Conservation (phyloP, 2,888 invertebrate genomes). For the Pheosia tremula region DNA sequence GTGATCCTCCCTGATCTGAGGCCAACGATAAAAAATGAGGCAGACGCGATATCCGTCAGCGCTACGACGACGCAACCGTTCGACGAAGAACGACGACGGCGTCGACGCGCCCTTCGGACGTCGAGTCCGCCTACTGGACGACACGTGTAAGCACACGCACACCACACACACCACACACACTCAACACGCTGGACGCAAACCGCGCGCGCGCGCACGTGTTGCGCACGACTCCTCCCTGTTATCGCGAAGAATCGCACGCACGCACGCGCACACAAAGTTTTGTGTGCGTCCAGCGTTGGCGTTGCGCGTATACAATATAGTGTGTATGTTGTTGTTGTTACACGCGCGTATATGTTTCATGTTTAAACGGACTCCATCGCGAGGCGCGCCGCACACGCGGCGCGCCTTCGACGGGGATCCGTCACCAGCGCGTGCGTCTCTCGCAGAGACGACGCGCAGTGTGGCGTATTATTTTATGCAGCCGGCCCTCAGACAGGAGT, state of each 20-base stretch:
- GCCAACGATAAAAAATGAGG: slow-evolving; percentile 52
- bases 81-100: slow-evolving; percentile 20
- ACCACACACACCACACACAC: slow-evolving; percentile 1
- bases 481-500: slow-evolving; percentile 79
- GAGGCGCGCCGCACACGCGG: too few relatives aligned
- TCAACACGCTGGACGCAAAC: neutral
- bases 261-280: slow-evolving; percentile 5
- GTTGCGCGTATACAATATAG: slow-evolving; percentile 15
- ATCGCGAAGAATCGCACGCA: slow-evolving; percentile 8
- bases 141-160: slow-evolving; percentile 3
- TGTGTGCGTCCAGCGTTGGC: slow-evolving; percentile 9
- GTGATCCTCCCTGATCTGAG: slow-evolving; percentile 73
- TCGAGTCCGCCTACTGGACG: slow-evolving; percentile 26
- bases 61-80: slow-evolving; percentile 21
- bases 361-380: too few relatives aligned
- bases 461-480: slow-evolving; percentile 36
- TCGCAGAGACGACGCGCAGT: slow-evolving; percentile 28
- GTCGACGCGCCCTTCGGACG: slow-evolving; percentile 42
- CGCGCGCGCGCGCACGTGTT: neutral
- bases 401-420: slow-evolving; percentile 33
- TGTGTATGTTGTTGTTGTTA: neutral
- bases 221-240: neutral
- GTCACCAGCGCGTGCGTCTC: slow-evolving; percentile 16
- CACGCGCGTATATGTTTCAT: too few relatives aligned
- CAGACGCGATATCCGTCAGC: slow-evolving; percentile 42